Evolutionary conservation across 2,113 vertebrate species (phyloP).

Genomic region (Atlantisia rogersi): DNA sequence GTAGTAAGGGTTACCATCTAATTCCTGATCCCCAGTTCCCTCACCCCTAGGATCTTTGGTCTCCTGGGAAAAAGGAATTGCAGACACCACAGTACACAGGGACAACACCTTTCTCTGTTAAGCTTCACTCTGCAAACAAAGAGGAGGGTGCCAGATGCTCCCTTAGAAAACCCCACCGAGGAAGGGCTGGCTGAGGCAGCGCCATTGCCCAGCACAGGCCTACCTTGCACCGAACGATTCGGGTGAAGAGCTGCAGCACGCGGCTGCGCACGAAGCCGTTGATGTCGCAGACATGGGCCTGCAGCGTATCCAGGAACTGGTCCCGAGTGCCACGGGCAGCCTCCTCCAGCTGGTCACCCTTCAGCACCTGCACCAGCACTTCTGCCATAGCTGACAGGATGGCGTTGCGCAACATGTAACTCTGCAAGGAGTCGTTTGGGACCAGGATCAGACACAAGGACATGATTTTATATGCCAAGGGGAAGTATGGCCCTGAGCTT

Average conservation of each 20-base stretch:
- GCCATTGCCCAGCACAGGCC: not conserved
- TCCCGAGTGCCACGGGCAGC: constrained; percentile 84
- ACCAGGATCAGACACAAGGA: not conserved
- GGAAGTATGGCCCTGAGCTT: not conserved
- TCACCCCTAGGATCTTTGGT: not conserved
- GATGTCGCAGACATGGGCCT: constrained; percentile 88
- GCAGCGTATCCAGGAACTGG: constrained; percentile 87
- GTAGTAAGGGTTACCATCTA: not conserved
- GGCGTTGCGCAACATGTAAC: constrained; percentile 87
- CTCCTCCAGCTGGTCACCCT: constrained; percentile 86
- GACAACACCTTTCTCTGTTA: not conserved
- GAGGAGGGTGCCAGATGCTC: not conserved
- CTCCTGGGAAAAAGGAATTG: not conserved
- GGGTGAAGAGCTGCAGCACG: constrained; percentile 88
- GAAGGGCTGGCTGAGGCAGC: not conserved
- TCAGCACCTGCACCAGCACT: constrained; percentile 85
- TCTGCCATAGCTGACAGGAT: constrained; percentile 88
- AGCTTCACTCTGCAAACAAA: not conserved
- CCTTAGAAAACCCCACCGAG: not conserved
- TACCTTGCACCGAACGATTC: constrained; percentile 90
- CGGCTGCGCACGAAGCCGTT: constrained; percentile 87
- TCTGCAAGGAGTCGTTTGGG: constrained; percentile 71
- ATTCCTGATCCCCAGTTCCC: not conserved
- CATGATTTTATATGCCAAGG: not conserved
- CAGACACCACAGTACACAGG: not conserved